Base-by-base conservation (phyloP, 2,797 vertebrate genomes). In the Propithecus perrieri region DNA sequence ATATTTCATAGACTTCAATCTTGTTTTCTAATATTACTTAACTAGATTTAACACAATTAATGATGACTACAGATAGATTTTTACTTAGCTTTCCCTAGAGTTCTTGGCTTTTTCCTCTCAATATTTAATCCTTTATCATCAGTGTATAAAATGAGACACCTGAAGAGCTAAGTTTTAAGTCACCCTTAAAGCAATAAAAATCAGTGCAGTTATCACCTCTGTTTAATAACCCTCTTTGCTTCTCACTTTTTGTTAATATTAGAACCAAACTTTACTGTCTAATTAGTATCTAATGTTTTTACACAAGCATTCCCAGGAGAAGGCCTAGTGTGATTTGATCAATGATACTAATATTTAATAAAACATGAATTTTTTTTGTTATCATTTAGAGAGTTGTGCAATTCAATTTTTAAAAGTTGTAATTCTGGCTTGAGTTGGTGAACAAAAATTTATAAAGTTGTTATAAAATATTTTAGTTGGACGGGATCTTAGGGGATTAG, bases 141-240 rank as follows among this genome's bases (percentile, higher is more conserved):
- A 35, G 15, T 67, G 11, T 85, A 22, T 50, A n/a, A 76, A n/a
- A 65, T 65, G 24, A 90, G 63, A 46, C 22, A 75, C 35, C 59
- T 90, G 13, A 94, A 92, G 30, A 86, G 10, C 18, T 81, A 95
- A 79, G 41, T 85, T 91, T 93, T 89, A 76, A 55, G 46, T 96
- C 74, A 38, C 55, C 13, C 26, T 85, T 91, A 91, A 87, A 63
- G 24, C 33, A 85, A 46, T 95, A 71, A 89, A 86, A 67, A 74
- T 78, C 33, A 61, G 33, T 57, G 30, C 24, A 72, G 1, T 80
- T 71, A 57, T 72, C 50, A 80, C 18, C 80, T 81, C 65, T 38
- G 30, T 15, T 43, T 80, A 78, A 59, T 78, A 53, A 94, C 22
- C 6, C 33, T 87, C 11, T 89, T 92, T 89, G 67, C 26, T 91